Evolutionary conservation across 2,888 invertebrate genomes (phyloP).

Genomic region (Xestia sexstrigata): DNA sequence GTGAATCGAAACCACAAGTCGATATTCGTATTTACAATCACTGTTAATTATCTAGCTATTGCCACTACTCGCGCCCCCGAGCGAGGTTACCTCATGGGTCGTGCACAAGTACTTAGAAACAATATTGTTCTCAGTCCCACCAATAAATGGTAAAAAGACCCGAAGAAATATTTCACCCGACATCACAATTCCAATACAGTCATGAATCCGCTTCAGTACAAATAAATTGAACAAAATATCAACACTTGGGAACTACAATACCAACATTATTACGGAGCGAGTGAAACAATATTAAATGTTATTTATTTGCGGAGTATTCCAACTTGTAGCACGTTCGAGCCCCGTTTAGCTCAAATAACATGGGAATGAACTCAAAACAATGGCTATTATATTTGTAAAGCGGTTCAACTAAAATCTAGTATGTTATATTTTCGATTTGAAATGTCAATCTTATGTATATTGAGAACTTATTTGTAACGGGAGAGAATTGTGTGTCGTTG

Average conservation of each 20-base stretch:
- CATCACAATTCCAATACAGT: constrained; percentile 16
- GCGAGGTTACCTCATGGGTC: too few relatives aligned
- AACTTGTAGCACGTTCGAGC: constrained; percentile 65
- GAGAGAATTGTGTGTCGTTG: not conserved
- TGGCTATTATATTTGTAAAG: constrained; percentile 64
- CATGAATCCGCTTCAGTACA: constrained; percentile 41
- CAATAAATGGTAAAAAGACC: not conserved
- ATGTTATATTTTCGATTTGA: constrained; percentile 53
- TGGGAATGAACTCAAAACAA: constrained; percentile 65
- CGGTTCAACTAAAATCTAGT: constrained; percentile 52
- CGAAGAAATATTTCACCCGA: not conserved
- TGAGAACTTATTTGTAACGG: constrained; percentile 8
- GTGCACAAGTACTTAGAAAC: not conserved
- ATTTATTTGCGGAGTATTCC: constrained; percentile 67
- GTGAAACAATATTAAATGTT: constrained; percentile 66
- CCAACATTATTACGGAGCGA: constrained; percentile 51
- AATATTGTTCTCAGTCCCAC: not conserved
- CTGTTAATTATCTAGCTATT: too few relatives aligned
- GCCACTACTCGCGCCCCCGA: too few relatives aligned
- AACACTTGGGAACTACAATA: constrained; percentile 58
- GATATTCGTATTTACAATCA: too few relatives aligned
- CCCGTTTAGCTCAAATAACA: constrained; percentile 67
- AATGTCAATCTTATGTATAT: constrained; percentile 48
- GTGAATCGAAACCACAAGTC: too few relatives aligned
- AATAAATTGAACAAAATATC: constrained; percentile 61